These are phyloP conservation scores for Notocelia uddmanniana DNA, from an alignment of 2,888 invertebrate genomes.

Conservation along the genomic window DNA sequence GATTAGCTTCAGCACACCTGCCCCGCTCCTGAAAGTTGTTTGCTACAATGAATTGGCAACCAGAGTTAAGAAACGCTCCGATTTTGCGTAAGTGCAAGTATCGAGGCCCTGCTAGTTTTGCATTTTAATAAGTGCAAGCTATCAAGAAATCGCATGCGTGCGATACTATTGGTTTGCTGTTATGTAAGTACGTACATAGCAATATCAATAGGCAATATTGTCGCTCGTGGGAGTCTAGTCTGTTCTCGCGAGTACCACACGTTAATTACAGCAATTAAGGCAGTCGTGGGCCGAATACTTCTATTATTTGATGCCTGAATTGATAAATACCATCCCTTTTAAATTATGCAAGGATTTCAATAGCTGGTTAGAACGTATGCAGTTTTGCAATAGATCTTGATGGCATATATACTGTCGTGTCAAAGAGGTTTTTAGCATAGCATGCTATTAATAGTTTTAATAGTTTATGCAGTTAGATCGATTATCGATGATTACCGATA, in stretches of 20 bases:
- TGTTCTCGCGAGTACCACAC: constrained; percentile 27
- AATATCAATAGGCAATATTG: constrained; percentile 21
- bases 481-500: constrained; percentile 38
- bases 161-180: constrained; percentile 41
- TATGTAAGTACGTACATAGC: constrained; percentile 16
- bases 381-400: constrained; percentile 24
- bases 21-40: constrained; percentile 42
- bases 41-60: constrained; percentile 33
- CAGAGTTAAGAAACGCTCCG: constrained; percentile 37
- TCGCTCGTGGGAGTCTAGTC: constrained; percentile 47
- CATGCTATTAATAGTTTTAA: constrained; percentile 20
- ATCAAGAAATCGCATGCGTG: constrained; percentile 49
- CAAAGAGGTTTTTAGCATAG: neutral
- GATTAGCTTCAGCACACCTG: constrained; percentile 35
- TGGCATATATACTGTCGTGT: constrained; percentile 11
- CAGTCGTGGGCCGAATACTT: constrained; percentile 41
- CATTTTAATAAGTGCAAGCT: constrained; percentile 49
- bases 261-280: constrained; percentile 41
- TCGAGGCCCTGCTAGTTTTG: constrained; percentile 44
- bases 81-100: constrained; percentile 47
- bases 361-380: constrained; percentile 4
- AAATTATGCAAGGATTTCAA: constrained; percentile 39
- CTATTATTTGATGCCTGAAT: constrained; percentile 36
- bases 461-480: constrained; percentile 34
- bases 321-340: constrained; percentile 40